phyloP scores from a whole-genome alignment of 2,113 vertebrate genomes.

The Tragulus kanchil region DNA sequence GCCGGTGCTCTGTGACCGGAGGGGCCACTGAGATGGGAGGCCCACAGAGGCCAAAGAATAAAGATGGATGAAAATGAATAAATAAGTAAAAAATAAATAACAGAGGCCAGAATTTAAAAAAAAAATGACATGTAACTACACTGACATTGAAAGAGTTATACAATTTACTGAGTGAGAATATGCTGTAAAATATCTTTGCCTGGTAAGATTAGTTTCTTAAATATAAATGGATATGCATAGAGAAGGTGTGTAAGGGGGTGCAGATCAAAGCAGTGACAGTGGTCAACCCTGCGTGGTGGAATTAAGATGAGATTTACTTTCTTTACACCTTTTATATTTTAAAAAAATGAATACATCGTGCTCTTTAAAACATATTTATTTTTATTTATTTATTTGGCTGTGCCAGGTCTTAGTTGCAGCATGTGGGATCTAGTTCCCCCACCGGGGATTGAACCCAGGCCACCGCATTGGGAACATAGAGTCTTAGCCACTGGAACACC shows the following conservation, averaged over 20 bases:
- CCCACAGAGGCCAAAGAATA: too few relatives aligned
- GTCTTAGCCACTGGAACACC: not conserved
- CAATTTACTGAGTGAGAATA: not conserved
- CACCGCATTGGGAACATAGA: not conserved
- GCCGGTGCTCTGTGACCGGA: too few relatives aligned
- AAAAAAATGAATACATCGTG: not conserved
- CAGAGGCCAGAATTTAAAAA: too few relatives aligned
- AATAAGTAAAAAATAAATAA: too few relatives aligned
- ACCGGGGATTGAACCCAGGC: not conserved
- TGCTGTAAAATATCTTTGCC: not conserved
- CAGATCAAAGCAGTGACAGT: not conserved
- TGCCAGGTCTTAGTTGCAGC: not conserved
- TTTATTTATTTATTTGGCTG: not conserved
- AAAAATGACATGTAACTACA: not conserved
- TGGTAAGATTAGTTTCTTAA: not conserved
- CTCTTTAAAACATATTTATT: not conserved
- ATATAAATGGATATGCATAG: not conserved
- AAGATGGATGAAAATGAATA: too few relatives aligned
- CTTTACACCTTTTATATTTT: not conserved
- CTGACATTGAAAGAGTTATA: not conserved
- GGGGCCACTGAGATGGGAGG: too few relatives aligned
- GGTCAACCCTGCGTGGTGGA: not conserved
- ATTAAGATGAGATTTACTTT: not conserved
- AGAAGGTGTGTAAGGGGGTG: not conserved
- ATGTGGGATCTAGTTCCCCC: not conserved